Evolutionary conservation across 2,797 vertebrate species (phyloP).

Genomic region (Poeciliopsis gracilis): DNA sequence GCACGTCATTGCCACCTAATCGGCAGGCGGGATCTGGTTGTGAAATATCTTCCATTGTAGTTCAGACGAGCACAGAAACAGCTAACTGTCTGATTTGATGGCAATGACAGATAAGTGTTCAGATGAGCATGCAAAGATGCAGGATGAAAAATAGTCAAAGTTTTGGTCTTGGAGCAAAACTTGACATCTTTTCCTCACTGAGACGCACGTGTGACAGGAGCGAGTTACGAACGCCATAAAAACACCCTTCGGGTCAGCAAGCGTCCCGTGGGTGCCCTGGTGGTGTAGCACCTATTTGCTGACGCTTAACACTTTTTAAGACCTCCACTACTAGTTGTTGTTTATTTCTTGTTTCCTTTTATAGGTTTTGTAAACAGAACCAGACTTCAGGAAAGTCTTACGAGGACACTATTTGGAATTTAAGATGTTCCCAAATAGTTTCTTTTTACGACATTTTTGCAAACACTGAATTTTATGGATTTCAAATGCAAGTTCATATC

Average conservation of each 20-base stretch:
- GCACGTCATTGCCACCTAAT: slow-evolving; percentile 8
- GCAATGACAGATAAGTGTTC: slow-evolving; percentile 23
- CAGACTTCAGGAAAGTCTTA: neutral
- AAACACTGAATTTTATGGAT: neutral
- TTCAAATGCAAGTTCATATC: neutral
- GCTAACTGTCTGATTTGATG: slow-evolving; percentile 24
- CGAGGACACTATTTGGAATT: neutral
- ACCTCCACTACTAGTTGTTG: neutral
- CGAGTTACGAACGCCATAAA: neutral
- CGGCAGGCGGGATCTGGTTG: slow-evolving; percentile 18
- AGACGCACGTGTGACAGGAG: neutral
- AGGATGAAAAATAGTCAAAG: neutral
- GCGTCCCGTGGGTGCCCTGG: neutral
- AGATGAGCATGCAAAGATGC: neutral
- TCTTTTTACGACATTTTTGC: neutral
- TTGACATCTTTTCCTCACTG: neutral
- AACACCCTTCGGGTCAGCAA: neutral
- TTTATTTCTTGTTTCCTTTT: neutral
- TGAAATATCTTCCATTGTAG: slow-evolving; percentile 45
- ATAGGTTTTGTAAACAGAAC: neutral
- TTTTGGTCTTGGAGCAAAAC: neutral
- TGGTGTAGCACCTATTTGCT: neutral
- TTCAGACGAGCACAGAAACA: slow-evolving; percentile 10
- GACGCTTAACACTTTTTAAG: neutral
- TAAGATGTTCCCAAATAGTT: neutral